Evolutionary conservation across 2,888 invertebrate genomes (phyloP).

Genomic region (Lasiommata megera): DNA sequence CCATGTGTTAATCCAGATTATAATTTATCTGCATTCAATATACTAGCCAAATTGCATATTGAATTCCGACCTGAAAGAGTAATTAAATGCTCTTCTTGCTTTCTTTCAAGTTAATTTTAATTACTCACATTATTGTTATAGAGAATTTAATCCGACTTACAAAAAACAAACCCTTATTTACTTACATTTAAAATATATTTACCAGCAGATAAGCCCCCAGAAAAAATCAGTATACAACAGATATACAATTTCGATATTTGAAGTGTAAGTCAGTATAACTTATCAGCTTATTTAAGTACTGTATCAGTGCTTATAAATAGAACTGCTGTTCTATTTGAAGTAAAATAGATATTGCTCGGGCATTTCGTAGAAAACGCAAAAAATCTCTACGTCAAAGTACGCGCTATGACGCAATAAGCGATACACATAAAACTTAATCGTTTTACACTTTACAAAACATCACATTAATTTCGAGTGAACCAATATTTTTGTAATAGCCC

Average conservation of each 20-base stretch:
- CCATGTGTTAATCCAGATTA: too few relatives aligned
- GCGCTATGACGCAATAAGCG: slow-evolving; percentile 35
- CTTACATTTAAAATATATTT: too few relatives aligned
- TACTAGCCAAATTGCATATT: too few relatives aligned
- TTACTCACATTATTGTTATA: too few relatives aligned
- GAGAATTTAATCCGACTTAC: too few relatives aligned
- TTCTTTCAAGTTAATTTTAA: too few relatives aligned
- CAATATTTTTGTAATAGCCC: neutral
- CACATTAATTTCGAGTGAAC: neutral
- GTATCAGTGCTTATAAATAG: slow-evolving; percentile 2
- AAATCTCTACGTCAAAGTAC: slow-evolving; percentile 39
- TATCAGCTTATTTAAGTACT: neutral
- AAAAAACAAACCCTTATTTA: too few relatives aligned
- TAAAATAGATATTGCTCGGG: neutral
- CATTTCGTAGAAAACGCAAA: slow-evolving; percentile 33
- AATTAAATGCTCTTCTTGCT: too few relatives aligned
- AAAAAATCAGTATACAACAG: neutral
- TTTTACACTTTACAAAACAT: neutral
- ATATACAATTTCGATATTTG: neutral
- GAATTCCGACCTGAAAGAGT: too few relatives aligned
- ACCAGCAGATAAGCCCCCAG: too few relatives aligned
- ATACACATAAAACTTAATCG: neutral
- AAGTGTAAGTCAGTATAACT: neutral
- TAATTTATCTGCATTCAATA: too few relatives aligned
- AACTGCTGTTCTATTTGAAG: neutral